Evolutionary conservation across 1,140 invertebrate genomes (phyloP).

Genomic region (Nasonia vitripennis): DNA sequence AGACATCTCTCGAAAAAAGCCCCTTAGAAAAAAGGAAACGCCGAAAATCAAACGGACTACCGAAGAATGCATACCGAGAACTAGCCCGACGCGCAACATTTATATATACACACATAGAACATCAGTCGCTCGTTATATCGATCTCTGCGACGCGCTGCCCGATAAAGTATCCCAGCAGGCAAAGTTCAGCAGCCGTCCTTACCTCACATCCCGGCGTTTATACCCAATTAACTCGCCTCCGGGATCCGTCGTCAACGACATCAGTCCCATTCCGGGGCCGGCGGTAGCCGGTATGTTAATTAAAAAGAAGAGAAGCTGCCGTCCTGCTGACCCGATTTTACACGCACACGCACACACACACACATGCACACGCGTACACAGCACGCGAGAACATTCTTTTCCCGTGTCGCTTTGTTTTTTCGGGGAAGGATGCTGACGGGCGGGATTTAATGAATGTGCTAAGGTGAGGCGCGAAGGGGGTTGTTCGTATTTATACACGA

Average conservation of each 20-base stretch:
- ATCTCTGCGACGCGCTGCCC: background rate
- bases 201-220: slow-evolving; percentile 1
- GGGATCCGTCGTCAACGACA: slow-evolving; percentile 34
- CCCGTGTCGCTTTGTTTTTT: slow-evolving; percentile 52
- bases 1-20: background rate
- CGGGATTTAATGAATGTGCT: slow-evolving; percentile 12
- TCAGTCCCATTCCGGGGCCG: slow-evolving; percentile 45
- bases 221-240: slow-evolving; percentile 30
- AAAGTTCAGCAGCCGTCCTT: slow-evolving; percentile 34
- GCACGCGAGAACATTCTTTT: slow-evolving; percentile 50
- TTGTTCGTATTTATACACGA: background rate
- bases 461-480: background rate
- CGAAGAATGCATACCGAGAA: slow-evolving; percentile 47
- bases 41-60: slow-evolving; percentile 7
- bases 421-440: slow-evolving; percentile 14
- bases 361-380: background rate
- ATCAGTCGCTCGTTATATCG: slow-evolving; percentile 18
- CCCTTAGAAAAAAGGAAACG: slow-evolving; percentile 1
- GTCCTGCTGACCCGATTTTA: slow-evolving; percentile 69
- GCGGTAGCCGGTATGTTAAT: slow-evolving; percentile 47
- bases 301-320: slow-evolving; percentile 49
- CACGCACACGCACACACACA: slow-evolving; percentile 27
- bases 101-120: background rate
- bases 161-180: slow-evolving; percentile 8
- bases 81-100: background rate